A percentile compares a stretch with the other conserved stretches of the same genome.
phyloP scores from a whole-genome alignment of 2,888 invertebrate genomes.

The Nomada ferruginata region DNA sequence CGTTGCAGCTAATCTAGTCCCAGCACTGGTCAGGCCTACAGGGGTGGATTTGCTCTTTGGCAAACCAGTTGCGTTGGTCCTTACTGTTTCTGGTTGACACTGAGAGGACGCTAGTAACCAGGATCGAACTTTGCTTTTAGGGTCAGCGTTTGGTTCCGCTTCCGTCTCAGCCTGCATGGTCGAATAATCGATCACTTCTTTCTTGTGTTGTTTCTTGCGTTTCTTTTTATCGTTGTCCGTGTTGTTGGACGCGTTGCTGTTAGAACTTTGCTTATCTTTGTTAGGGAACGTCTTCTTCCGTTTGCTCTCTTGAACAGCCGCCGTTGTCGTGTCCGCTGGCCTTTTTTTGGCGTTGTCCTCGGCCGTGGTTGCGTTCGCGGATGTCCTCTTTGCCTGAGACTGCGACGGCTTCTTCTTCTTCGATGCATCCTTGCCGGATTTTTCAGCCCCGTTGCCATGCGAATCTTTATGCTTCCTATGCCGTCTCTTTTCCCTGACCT shows the following conservation, averaged over 20 bases:
- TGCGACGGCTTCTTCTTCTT: slow-evolving; percentile 69
- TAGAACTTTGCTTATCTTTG: slow-evolving; percentile 51
- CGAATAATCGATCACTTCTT: slow-evolving; percentile 93
- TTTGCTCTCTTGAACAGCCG: slow-evolving; percentile 57
- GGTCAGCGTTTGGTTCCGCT: slow-evolving; percentile 84
- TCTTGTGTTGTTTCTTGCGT: slow-evolving; percentile 87
- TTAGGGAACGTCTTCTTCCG: slow-evolving; percentile 58
- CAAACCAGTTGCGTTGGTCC: slow-evolving; percentile 85
- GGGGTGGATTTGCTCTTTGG: slow-evolving; percentile 95
- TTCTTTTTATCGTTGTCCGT: slow-evolving; percentile 85
- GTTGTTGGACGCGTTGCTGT: slow-evolving; percentile 18
- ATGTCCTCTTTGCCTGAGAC: slow-evolving; percentile 49
- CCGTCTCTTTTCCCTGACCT: slow-evolving; percentile 89
- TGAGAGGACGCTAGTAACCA: slow-evolving; percentile 92
- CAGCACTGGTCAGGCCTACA: slow-evolving; percentile 86
- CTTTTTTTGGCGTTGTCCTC: slow-evolving; percentile 78
- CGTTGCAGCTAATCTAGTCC: slow-evolving; percentile 41
- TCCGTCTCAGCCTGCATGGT: slow-evolving; percentile 87
- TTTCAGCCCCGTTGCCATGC: slow-evolving; percentile 76
- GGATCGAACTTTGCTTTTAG: slow-evolving; percentile 92
- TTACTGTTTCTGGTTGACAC: slow-evolving; percentile 72
- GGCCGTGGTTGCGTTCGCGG: slow-evolving; percentile 49
- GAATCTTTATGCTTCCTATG: slow-evolving; percentile 85
- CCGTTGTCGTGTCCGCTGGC: slow-evolving; percentile 68
- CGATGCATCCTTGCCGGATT: slow-evolving; percentile 82